Evolutionary conservation across 2,113 vertebrate genomes (phyloP).

Genomic region (Paramisgurnus dabryanus): DNA sequence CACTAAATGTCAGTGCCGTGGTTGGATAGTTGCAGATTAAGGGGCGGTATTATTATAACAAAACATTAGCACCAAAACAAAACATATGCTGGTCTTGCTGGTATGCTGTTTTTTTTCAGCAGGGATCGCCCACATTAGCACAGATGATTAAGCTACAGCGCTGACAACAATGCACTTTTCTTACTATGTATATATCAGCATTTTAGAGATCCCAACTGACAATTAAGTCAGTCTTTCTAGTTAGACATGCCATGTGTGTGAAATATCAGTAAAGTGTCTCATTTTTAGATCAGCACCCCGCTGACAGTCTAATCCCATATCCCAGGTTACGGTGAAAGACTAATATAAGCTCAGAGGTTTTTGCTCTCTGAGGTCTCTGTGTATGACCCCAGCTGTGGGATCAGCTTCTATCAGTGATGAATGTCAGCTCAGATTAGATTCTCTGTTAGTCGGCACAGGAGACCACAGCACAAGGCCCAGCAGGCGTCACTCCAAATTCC

Average conservation of each 20-base stretch:
- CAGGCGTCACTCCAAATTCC: neutral
- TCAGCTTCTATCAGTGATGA: conserved; percentile 26
- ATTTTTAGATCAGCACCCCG: conserved; percentile 5
- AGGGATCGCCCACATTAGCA: too few species aligned
- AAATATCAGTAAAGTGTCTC: neutral
- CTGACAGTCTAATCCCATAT: conserved; percentile 4
- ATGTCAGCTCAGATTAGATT: conserved; percentile 47
- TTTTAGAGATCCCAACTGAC: neutral
- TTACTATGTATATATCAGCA: neutral
- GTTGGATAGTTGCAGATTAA: too few species aligned
- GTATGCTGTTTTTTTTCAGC: too few species aligned
- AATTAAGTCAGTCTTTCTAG: neutral
- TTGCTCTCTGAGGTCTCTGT: neutral
- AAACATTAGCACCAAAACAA: too few species aligned
- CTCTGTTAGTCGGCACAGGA: neutral
- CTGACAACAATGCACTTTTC: neutral
- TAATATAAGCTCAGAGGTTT: neutral
- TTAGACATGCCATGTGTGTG: conserved; percentile 9
- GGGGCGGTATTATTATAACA: too few species aligned
- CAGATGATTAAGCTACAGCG: too few species aligned
- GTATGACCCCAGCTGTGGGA: conserved; percentile 37
- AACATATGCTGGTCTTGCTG: too few species aligned
- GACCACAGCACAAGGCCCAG: conserved; percentile 12
- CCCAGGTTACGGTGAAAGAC: conserved; percentile 15
- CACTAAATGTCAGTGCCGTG: too few species aligned